Percentiles rank a stretch among this genome's conserved stretches.
Evolutionary conservation across 2,797 vertebrate species (phyloP).

Genomic region (Hipposideros larvatus): DNA sequence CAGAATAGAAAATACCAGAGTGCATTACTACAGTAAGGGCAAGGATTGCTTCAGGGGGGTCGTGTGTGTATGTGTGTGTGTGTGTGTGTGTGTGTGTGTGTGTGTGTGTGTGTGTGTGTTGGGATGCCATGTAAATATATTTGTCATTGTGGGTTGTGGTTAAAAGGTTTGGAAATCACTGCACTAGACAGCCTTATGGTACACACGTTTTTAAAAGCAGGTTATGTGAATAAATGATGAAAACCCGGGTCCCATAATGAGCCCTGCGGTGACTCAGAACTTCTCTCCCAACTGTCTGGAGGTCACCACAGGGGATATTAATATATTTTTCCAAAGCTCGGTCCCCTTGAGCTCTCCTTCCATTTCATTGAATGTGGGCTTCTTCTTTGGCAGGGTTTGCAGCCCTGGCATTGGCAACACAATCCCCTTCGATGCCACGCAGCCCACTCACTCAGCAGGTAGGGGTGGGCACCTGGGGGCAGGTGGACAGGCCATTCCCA

Average conservation of each 20-base stretch:
- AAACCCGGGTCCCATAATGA: not conserved
- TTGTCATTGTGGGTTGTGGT: not conserved
- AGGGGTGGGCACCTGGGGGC: not conserved
- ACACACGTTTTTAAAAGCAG: not conserved
- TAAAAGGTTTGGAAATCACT: not conserved
- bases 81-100: not conserved
- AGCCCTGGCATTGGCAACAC: not conserved
- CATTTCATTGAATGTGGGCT: not conserved
- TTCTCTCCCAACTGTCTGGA: not conserved
- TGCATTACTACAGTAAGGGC: not conserved
- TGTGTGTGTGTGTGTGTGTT: not conserved
- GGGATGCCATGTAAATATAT: not conserved
- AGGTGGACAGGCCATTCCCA: fast-evolving
- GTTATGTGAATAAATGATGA: not conserved
- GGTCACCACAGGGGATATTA: not conserved
- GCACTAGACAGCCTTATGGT: not conserved
- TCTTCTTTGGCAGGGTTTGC: not conserved
- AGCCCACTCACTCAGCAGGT: too few relatives aligned
- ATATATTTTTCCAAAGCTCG: not conserved
- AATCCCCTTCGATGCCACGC: fast-evolving
- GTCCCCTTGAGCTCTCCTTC: not conserved
- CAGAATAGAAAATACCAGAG: not conserved
- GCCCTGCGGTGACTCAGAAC: not conserved
- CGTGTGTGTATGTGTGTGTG: not conserved
- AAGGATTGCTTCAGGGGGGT: not conserved